Evolutionary conservation across 2,888 invertebrate species (phyloP).

Genomic region (Onchidella celtica): DNA sequence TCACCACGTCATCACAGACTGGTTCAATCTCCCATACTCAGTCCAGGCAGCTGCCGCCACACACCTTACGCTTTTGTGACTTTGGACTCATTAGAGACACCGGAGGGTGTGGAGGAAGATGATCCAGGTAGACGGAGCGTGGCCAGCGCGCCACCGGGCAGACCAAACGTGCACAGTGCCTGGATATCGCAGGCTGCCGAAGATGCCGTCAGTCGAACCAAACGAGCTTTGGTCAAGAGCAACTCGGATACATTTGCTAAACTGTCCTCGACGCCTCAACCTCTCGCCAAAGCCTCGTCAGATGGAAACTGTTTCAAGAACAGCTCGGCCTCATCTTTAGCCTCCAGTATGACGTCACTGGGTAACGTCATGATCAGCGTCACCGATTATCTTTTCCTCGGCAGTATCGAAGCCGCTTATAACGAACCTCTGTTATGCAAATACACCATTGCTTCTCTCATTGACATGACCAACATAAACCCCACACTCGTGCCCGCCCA

Average conservation of each 20-base stretch:
- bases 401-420: conserved; percentile 80
- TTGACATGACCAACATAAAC: conserved; percentile 79
- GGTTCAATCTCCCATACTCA: neutral
- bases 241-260: conserved; percentile 50
- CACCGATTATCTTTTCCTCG: conserved; percentile 78
- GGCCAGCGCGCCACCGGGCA: conserved; percentile 6
- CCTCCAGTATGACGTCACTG: conserved; percentile 15
- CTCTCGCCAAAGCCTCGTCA: conserved; percentile 43
- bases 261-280: neutral
- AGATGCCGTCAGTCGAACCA: neutral
- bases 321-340: neutral
- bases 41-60: neutral
- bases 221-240: conserved; percentile 48
- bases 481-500: conserved; percentile 56
- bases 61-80: conserved; percentile 7
- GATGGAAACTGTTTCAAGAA: conserved; percentile 39
- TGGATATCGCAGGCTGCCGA: neutral
- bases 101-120: neutral
- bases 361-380: conserved; percentile 54
- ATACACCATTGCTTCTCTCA: conserved; percentile 79
- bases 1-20: neutral
- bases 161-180: neutral
- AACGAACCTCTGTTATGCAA: conserved; percentile 80
- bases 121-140: neutral
- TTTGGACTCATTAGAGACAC: neutral